Base-by-base conservation (phyloP, 2,113 vertebrate species). In the Percopsis transmontana region DNA sequence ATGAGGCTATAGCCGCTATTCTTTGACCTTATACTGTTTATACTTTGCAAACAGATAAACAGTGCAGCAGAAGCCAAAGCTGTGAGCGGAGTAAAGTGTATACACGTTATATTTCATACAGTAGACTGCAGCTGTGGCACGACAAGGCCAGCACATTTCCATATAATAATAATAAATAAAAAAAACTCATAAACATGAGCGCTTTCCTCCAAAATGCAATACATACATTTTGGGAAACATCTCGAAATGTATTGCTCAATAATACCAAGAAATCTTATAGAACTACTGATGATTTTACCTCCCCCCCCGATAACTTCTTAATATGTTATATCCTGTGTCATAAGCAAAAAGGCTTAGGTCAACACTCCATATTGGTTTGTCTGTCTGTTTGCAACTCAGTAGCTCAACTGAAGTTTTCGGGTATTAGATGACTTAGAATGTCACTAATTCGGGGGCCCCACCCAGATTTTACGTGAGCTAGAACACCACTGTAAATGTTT, bases 11-110 rank as follows among this genome's bases (percentile, higher is more conserved):
- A 68, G 40, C 59, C 41, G 23, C 27, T 18, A 21, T 45, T 51
- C 50, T 23, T 38, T 62, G 66, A 66, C 69, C 70, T 81, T 72
- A 70, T 65, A 54, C 20, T 61, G 68, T 70, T 74, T 59, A 74
- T 54, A 54, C 16, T 61, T 66, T 18, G 15, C 27, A 33, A 53
- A 47, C 52, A 79, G 70, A 20, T 66, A 58, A 51, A 10, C 50
- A 67, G 71, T 55, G 52, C 16, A 48, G 33, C 61, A 70, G 54
- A 58, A 66, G 68, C 50, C 44, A 61, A 62, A 21, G 47, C 44
- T 50, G 14, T 24, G 45, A 56, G 65, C 62, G 20, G 54, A 72
- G 69, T 12, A 68, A 64, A 48, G 15, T 14, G 15, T 5, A n/a
- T 48, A 15, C 10, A 72, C 44, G 68, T 77, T 57, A 68, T 68